phyloP scores from a whole-genome alignment of 53 echinoderm and acorn worm genomes.

The Crossaster papposus region DNA sequence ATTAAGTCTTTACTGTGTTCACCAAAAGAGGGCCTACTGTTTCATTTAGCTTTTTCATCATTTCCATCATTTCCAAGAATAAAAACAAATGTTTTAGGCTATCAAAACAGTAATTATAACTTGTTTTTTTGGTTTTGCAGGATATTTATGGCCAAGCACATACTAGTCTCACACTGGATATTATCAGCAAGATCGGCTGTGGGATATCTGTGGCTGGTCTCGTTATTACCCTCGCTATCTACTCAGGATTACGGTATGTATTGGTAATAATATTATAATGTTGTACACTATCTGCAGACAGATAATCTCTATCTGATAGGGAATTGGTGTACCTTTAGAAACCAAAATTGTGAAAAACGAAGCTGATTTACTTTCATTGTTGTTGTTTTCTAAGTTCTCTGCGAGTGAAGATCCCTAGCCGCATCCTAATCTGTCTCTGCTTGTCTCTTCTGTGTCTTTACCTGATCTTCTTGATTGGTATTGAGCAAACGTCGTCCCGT shows the following conservation, averaged over 20 bases:
- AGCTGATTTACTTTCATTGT: no score
- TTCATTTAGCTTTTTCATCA: no score
- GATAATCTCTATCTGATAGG: no score
- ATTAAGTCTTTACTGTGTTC: no score
- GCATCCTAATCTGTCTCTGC: slow-evolving; percentile 48
- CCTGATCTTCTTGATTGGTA: slow-evolving; percentile 50
- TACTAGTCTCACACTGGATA: slow-evolving; percentile 47
- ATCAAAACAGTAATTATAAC: no score
- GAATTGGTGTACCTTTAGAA: no score
- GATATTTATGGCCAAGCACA: slow-evolving; percentile 44
- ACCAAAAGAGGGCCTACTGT: no score
- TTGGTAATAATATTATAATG: no score
- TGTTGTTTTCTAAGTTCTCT: neutral
- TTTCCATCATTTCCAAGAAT: no score
- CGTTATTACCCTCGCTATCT: slow-evolving; percentile 13
- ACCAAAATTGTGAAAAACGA: no score
- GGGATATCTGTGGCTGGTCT: slow-evolving; percentile 62
- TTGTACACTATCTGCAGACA: no score
- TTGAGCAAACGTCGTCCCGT: slow-evolving; percentile 41
- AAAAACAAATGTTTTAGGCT: no score
- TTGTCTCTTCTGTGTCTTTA: slow-evolving; percentile 56
- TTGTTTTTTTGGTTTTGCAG: neutral
- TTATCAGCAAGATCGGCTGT: slow-evolving; percentile 79
- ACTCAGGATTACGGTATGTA: slow-evolving; percentile 27
- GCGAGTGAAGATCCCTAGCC: slow-evolving; percentile 30